Conservation (phyloP, 2,888 invertebrate genomes). For the Schizotus pectinicornis region DNA sequence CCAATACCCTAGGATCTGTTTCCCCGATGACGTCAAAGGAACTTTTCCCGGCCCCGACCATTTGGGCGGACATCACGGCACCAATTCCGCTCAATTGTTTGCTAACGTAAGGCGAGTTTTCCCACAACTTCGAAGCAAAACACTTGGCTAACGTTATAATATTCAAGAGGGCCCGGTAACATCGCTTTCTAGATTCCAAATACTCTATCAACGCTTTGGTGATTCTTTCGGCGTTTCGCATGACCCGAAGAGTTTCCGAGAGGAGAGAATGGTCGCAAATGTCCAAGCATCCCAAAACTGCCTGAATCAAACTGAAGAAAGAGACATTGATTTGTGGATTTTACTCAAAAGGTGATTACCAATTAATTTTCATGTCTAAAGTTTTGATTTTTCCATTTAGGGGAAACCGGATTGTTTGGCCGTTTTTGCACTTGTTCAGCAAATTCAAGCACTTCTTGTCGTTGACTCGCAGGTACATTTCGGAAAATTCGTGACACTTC, state of each 20-base stretch:
- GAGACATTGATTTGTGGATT: slow-evolving; percentile 3
- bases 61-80: slow-evolving; percentile 65
- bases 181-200: slow-evolving; percentile 56
- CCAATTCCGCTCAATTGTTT: slow-evolving; percentile 77
- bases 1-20: slow-evolving; percentile 75
- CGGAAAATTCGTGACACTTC: slow-evolving; percentile 71
- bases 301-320: slow-evolving; percentile 72
- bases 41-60: slow-evolving; percentile 71
- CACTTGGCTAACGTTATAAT: slow-evolving; percentile 71
- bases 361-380: slow-evolving; percentile 77
- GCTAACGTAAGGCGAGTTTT: slow-evolving; percentile 71
- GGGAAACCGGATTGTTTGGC: slow-evolving; percentile 69
- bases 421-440: slow-evolving; percentile 68
- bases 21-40: slow-evolving; percentile 68
- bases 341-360: slow-evolving; percentile 58
- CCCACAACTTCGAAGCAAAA: slow-evolving; percentile 73
- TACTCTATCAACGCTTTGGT: slow-evolving; percentile 70
- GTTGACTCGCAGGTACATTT: slow-evolving; percentile 70
- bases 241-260: slow-evolving; percentile 73
- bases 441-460: slow-evolving; percentile 74
- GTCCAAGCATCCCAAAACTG: slow-evolving; percentile 71
- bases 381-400: slow-evolving; percentile 74
- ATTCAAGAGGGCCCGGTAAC: slow-evolving; percentile 65
- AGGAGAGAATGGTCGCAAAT: slow-evolving; percentile 72
- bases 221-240: slow-evolving; percentile 71